Evolutionary conservation across 1,140 invertebrate species (phyloP).

Genomic region (Eumeta japonica): DNA sequence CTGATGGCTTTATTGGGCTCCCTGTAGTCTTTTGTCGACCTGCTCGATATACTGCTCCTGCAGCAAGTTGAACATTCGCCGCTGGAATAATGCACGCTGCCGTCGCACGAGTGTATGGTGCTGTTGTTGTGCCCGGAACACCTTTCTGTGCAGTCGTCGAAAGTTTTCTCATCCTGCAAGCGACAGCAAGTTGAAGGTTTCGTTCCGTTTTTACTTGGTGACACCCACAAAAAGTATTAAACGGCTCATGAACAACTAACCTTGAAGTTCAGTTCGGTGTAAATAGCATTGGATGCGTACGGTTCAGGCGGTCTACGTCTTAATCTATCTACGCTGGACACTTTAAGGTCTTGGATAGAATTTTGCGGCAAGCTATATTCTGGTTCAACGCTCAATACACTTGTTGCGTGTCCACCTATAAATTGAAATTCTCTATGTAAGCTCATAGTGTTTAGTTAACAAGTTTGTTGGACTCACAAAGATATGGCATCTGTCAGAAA

Average conservation of each 20-base stretch:
- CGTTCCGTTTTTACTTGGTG: no score
- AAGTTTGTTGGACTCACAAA: no score
- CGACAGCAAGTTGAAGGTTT: no score
- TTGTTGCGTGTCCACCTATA: constrained; percentile 43
- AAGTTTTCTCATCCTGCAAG: constrained; percentile 39
- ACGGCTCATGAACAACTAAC: no score
- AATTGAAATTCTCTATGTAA: constrained; percentile 8
- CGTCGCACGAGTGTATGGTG: constrained; percentile 48
- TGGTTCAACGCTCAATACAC: constrained; percentile 43
- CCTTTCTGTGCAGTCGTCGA: constrained; percentile 43
- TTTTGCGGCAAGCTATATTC: constrained; percentile 50
- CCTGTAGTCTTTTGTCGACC: constrained; percentile 49
- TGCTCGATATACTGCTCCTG: constrained; percentile 47
- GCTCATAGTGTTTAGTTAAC: constrained; percentile 4
- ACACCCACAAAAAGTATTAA: no score
- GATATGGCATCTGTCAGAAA: no score
- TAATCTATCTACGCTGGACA: constrained; percentile 45
- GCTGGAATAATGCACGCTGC: constrained; percentile 48
- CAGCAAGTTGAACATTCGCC: constrained; percentile 52
- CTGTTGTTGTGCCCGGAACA: constrained; percentile 47
- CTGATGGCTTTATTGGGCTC: constrained; percentile 35
- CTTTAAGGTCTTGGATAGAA: constrained; percentile 45
- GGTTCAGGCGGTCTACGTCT: constrained; percentile 43
- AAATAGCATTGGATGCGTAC: constrained; percentile 51
- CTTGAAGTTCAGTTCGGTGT: constrained; percentile 53